These are phyloP conservation scores for Apostichopus japonicus DNA, from an alignment of 35 echinoderm and acorn worm species.

Conservation along the genomic window DNA sequence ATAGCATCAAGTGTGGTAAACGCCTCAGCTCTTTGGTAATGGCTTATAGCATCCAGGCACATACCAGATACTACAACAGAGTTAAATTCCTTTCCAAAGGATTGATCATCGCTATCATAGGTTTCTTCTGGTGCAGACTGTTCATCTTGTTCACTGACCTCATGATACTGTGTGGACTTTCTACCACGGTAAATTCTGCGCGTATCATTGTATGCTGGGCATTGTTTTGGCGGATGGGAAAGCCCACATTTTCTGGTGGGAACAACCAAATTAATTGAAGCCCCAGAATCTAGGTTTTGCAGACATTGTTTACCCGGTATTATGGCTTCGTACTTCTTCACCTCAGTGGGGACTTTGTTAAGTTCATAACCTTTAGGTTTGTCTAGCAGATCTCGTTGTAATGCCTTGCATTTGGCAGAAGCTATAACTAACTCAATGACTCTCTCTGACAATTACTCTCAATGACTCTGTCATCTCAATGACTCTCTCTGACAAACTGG, in stretches of 20 bases:
- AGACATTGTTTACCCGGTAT: conserved; percentile 51
- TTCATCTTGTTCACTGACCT: background rate
- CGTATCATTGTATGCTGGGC: conserved; percentile 65
- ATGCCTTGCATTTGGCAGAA: conserved; percentile 14
- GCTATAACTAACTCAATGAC: conserved; percentile 55
- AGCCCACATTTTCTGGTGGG: conserved; percentile 29
- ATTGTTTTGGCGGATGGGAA: conserved; percentile 49
- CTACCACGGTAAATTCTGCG: background rate
- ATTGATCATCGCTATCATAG: conserved; percentile 15
- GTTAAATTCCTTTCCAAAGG: background rate
- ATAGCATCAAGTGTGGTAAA: too few species aligned
- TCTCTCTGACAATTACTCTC: conserved; percentile 61
- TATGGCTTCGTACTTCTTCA: conserved; percentile 59
- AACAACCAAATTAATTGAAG: background rate
- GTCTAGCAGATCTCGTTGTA: conserved; percentile 57
- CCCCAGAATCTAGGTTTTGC: conserved; percentile 7
- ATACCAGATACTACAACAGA: conserved; percentile 47
- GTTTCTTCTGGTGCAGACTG: background rate
- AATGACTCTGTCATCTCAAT: conserved; percentile 34
- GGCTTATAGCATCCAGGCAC: background rate
- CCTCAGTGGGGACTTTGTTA: conserved; percentile 9
- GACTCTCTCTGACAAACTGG: conserved; percentile 49
- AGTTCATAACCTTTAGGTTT: conserved; percentile 22
- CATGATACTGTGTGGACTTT: background rate
- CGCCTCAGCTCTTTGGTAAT: background rate